These are phyloP conservation scores for Augiades crinisus DNA, from an alignment of 2,888 invertebrate species.

Conservation along the genomic window DNA sequence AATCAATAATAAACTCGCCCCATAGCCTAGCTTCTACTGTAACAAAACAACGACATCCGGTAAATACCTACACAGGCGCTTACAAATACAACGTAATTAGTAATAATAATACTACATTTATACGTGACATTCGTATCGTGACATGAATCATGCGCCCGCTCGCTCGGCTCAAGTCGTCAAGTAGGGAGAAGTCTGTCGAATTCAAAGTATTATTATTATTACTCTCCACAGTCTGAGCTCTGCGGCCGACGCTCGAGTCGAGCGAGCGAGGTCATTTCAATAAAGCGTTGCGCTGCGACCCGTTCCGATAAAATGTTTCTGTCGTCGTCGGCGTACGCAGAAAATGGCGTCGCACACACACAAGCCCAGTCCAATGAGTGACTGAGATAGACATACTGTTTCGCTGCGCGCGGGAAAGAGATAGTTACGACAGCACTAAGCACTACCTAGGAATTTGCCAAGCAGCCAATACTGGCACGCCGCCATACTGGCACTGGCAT, in stretches of 20 bases:
- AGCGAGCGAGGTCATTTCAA: slow-evolving; percentile 52
- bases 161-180: slow-evolving; percentile 19
- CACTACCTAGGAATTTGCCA: slow-evolving; percentile 57
- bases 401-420: slow-evolving; percentile 43
- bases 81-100: no score
- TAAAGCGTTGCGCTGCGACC: slow-evolving; percentile 40
- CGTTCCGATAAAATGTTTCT: slow-evolving; percentile 51
- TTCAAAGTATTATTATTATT: slow-evolving; percentile 29
- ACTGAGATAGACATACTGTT: slow-evolving; percentile 35
- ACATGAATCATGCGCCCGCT: slow-evolving; percentile 18
- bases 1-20: no score
- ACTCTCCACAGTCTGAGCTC: slow-evolving; percentile 33
- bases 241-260: slow-evolving; percentile 29
- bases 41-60: no score
- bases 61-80: no score
- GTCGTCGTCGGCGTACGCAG: slow-evolving; percentile 35
- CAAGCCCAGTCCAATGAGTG: slow-evolving; percentile 17
- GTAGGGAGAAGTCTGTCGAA: neutral
- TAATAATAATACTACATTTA: slow-evolving; percentile 10
- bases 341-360: slow-evolving; percentile 39
- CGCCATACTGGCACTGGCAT: slow-evolving; percentile 58
- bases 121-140: slow-evolving; percentile 12
- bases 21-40: neutral
- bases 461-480: slow-evolving; percentile 66
- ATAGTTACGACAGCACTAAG: slow-evolving; percentile 43